Evolutionary conservation across 2,113 vertebrate species (phyloP).

Genomic region (Gnathochromis pfefferi): DNA sequence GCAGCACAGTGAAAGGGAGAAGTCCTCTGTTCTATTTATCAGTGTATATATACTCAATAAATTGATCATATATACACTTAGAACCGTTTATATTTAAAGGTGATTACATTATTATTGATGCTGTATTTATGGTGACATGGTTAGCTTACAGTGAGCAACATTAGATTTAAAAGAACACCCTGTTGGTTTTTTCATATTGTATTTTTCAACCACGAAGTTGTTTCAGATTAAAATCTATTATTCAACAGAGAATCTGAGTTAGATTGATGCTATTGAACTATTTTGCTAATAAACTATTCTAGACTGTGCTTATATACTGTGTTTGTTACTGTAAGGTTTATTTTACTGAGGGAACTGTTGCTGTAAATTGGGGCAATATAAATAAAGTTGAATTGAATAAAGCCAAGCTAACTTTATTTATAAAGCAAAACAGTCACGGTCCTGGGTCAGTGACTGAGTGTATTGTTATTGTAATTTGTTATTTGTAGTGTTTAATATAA

Average conservation of each 20-base stretch:
- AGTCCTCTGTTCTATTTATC: not conserved
- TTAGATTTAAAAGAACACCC: not conserved
- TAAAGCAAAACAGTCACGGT: accelerated
- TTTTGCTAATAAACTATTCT: not conserved
- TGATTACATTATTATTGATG: not conserved
- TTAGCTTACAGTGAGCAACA: not conserved
- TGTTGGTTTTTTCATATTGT: not conserved
- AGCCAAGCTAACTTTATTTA: not conserved
- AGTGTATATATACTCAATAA: not conserved
- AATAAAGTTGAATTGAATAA: not conserved
- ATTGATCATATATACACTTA: not conserved
- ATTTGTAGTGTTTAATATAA: accelerated
- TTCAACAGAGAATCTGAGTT: not conserved
- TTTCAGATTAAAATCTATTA: not conserved
- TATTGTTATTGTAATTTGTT: not conserved
- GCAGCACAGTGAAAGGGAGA: not conserved
- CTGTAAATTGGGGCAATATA: not conserved
- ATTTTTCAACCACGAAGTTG: not conserved
- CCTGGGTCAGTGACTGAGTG: not conserved
- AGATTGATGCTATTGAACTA: not conserved
- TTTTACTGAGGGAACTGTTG: not conserved
- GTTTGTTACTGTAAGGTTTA: not conserved
- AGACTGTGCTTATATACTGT: not conserved
- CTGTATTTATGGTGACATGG: not conserved
- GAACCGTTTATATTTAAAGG: not conserved